A percentile compares a stretch with the other conserved stretches of the same genome.
Evolutionary conservation across 2,888 invertebrate genomes (phyloP).

Genomic region (Chaetogeoica ovagalla): DNA sequence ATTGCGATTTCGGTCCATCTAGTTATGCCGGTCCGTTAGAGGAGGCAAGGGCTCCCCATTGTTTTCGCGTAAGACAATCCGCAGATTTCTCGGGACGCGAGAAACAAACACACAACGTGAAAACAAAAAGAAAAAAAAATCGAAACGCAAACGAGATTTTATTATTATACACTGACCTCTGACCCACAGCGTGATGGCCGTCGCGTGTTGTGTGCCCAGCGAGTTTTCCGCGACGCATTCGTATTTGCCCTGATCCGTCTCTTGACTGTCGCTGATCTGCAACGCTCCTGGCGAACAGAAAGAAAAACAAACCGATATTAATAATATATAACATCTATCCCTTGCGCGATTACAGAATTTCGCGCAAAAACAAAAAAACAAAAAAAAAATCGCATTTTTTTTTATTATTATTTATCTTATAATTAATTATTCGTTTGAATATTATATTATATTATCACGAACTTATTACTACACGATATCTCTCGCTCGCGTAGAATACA

Average conservation of each 20-base stretch:
- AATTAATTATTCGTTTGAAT: too few species aligned
- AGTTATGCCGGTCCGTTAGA: background rate
- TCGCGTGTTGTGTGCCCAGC: slow-evolving; percentile 90
- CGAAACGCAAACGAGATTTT: too few species aligned
- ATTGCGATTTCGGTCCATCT: slow-evolving; percentile 30
- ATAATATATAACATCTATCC: too few species aligned
- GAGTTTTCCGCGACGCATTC: slow-evolving; percentile 95
- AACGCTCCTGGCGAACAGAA: slow-evolving; percentile 69
- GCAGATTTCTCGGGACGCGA: background rate
- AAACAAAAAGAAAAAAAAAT: too few species aligned
- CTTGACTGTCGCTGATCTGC: slow-evolving; percentile 86
- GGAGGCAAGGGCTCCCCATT: too few species aligned
- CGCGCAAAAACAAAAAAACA: background rate
- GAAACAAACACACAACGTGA: background rate
- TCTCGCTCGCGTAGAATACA: too few species aligned
- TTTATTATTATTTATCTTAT: too few species aligned
- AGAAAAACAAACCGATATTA: background rate
- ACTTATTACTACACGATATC: too few species aligned
- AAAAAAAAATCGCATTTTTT: too few species aligned
- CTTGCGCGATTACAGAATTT: background rate
- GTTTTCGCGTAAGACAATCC: slow-evolving; percentile 21
- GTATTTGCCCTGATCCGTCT: slow-evolving; percentile 91
- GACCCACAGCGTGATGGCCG: slow-evolving; percentile 85
- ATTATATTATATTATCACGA: too few species aligned
- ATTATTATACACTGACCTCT: slow-evolving; percentile 85